Percentiles rank a stretch among this genome's conserved stretches.
Evolutionary conservation across 2,113 vertebrate species (phyloP).

Genomic region (Myotis lucifugus): DNA sequence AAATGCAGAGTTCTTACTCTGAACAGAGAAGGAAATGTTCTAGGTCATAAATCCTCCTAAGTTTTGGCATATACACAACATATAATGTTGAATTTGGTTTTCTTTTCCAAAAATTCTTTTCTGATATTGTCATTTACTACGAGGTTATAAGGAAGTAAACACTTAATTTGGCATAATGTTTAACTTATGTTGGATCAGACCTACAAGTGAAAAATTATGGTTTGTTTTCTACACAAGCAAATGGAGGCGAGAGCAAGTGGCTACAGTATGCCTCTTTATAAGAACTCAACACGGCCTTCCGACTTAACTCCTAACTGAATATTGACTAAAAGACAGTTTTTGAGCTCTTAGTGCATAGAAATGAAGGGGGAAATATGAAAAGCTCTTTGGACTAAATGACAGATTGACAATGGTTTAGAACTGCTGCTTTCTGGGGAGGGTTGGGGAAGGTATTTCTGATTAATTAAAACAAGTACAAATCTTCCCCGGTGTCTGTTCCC

Average conservation of each 20-base stretch:
- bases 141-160: not conserved
- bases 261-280: not conserved
- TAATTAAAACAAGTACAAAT: constrained; percentile 49
- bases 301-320: constrained; percentile 63
- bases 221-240: constrained; percentile 35
- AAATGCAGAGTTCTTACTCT: not conserved
- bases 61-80: not conserved
- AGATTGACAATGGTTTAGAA: constrained; percentile 19
- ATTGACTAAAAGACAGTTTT: constrained; percentile 61
- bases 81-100: not conserved
- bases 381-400: not conserved
- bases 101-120: not conserved
- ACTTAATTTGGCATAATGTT: constrained; percentile 38
- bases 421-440: not conserved
- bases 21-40: not conserved
- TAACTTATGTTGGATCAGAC: constrained; percentile 10
- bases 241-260: not conserved
- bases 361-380: not conserved
- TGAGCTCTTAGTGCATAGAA: constrained; percentile 17
- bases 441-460: not conserved
- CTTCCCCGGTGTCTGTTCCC: not conserved
- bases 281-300: not conserved
- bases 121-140: not conserved
- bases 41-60: not conserved
- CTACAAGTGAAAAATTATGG: not conserved